phyloP scores from a whole-genome alignment of 2,888 invertebrate genomes.

The Peribatodes rhomboidaria region DNA sequence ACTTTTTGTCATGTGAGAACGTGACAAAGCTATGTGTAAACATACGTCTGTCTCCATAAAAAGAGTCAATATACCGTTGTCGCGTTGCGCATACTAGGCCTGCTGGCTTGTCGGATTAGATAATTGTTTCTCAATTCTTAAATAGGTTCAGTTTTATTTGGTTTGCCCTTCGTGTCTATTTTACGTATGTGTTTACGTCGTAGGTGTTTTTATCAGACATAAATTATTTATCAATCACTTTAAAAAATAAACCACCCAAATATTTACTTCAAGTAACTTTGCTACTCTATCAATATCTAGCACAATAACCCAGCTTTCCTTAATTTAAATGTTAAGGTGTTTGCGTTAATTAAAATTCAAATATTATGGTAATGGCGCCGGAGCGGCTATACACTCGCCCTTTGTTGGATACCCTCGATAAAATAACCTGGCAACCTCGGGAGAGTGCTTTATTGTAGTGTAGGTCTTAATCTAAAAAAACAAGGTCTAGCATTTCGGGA shows the following conservation, averaged over 20 bases:
- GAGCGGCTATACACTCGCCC: slow-evolving; percentile 15
- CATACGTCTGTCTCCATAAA: too few relatives aligned
- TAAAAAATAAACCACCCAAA: not conserved
- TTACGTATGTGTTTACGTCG: too few relatives aligned
- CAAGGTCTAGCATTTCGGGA: too few relatives aligned
- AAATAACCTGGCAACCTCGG: slow-evolving; percentile 4
- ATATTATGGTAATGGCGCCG: slow-evolving; percentile 47
- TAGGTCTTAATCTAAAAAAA: too few relatives aligned
- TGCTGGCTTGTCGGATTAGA: too few relatives aligned
- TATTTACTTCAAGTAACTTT: not conserved
- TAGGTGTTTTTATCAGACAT: not conserved
- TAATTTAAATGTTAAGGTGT: slow-evolving; percentile 32
- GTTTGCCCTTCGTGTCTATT: not conserved
- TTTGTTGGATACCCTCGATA: slow-evolving; percentile 12
- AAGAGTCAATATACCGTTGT: too few relatives aligned
- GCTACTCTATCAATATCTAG: slow-evolving; percentile 20
- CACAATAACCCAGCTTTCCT: slow-evolving; percentile 15
- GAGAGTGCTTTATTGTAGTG: not conserved
- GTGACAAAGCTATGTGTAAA: too few relatives aligned
- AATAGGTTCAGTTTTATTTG: too few relatives aligned
- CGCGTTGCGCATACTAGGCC: too few relatives aligned
- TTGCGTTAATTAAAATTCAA: slow-evolving; percentile 47
- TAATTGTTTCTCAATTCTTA: too few relatives aligned
- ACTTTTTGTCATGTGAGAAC: too few relatives aligned
- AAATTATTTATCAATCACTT: not conserved